Evolutionary conservation across 2,888 invertebrate genomes (phyloP), one percentile per base, ranked within the genome.

Genomic region (Platycnemis pennipes): DNA sequence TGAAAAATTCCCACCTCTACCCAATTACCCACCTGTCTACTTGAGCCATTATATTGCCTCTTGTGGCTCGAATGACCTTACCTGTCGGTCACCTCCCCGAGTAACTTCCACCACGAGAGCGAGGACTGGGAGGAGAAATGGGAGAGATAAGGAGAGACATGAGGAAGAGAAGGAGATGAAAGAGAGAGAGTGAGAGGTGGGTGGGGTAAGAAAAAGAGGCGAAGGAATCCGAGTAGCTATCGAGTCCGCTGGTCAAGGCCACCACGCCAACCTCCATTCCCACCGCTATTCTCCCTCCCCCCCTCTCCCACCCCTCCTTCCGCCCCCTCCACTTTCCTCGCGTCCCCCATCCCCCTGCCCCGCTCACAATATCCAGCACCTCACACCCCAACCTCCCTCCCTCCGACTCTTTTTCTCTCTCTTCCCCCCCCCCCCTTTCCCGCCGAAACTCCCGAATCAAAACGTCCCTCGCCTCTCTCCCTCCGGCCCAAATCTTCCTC

Each of bases 161-260:
- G 56, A 22, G 42, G 42, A 13, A 1, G 13, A 26, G 42, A 42
- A 44, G 63, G 44, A 44, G 63, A 46, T 22, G 46, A 45, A 13
- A 13, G 22, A 11, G 87, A 16, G 42, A 4, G 42, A 2, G 53
- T 0, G 31, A 16, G 31, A 2, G 53, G 26, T 16, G 22, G 63
- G 63, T 19, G 91, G 63, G 31, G 53, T 22, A 11, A 53, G 42
- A 46, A 91, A 88, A 91, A 91, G 91, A 91, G 91, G 44, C 63
- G 91, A 56, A 91, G 91, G 91, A 91, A 91, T 91, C 91, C 37
- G 63, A 91, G 91, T 91, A 91, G 91, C 63, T 91, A 91, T 91
- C 91, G 91, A 91, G 91, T 91, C 91, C 91, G 63, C 91, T 91
- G 91, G 91, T 91, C 91, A 91, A 91, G 91, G 91, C 63, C 91